A percentile compares a stretch with the other conserved stretches of the same genome.
Conservation (phyloP, 2,113 vertebrate genomes). For the Gila orcuttii region DNA sequence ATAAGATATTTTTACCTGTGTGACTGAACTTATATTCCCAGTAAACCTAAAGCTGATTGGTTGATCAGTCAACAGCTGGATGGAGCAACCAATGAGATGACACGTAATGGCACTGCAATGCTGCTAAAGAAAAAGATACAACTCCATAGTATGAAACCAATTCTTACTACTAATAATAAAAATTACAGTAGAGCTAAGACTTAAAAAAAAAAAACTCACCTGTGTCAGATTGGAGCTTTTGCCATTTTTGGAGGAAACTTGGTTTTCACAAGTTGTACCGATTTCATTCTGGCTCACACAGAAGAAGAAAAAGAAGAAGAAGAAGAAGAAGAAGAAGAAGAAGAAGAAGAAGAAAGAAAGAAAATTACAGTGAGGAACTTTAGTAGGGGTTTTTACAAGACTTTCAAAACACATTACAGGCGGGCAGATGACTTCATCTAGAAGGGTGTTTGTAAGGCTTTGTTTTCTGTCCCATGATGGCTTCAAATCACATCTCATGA, state of each 20-base stretch:
- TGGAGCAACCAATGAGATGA: constrained; percentile 42
- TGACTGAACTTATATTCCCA: constrained; percentile 35
- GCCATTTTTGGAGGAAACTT: background rate
- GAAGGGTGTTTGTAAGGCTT: too few species aligned
- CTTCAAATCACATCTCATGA: background rate
- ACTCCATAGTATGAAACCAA: background rate
- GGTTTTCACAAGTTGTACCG: constrained; percentile 16
- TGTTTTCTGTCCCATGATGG: too few species aligned
- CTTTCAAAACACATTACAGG: too few species aligned
- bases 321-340: too few species aligned
- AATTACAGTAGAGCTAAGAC: background rate
- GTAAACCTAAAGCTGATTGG: constrained; percentile 49
- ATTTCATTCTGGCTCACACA: constrained; percentile 26
- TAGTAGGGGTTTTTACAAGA: too few species aligned
- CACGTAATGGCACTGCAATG: constrained; percentile 43
- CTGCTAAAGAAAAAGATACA: constrained; percentile 21
- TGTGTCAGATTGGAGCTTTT: background rate
- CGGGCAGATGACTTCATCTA: too few species aligned
- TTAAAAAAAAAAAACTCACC: too few species aligned
- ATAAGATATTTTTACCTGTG: constrained; percentile 22
- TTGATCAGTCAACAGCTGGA: constrained; percentile 9
- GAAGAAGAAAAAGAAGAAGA: background rate
- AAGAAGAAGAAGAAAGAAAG: too few species aligned
- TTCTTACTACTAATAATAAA: background rate
- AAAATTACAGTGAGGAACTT: too few species aligned